Conservation (phyloP, 2,113 vertebrate species). For the Caranx melampygus region DNA sequence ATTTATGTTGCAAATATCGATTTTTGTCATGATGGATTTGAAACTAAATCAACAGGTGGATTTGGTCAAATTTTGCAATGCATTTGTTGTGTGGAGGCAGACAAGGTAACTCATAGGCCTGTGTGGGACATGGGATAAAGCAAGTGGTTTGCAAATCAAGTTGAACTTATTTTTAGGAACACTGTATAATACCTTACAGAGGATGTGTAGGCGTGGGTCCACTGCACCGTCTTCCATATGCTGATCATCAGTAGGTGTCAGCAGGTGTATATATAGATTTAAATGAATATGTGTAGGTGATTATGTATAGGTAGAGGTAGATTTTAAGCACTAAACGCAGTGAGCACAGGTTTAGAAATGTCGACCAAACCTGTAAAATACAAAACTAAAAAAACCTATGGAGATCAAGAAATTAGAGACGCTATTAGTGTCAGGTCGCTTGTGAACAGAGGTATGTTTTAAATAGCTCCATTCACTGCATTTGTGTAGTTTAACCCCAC, state of each 20-base stretch:
- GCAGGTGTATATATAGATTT: neutral
- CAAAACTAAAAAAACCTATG: neutral
- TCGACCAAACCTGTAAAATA: neutral
- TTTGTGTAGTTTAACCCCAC: neutral
- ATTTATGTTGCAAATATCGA: neutral
- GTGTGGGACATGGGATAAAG: conserved; percentile 14
- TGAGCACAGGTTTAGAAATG: neutral
- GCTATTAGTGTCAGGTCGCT: neutral
- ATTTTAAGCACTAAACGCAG: neutral
- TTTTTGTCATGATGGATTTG: neutral
- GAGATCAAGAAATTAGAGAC: neutral
- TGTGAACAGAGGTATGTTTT: neutral
- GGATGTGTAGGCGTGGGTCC: neutral
- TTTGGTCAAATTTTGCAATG: neutral
- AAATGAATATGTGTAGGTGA: neutral
- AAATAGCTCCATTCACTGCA: neutral
- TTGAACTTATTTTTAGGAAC: conserved; percentile 3
- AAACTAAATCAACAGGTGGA: neutral
- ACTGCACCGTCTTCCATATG: neutral
- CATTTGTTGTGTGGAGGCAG: neutral
- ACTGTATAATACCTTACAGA: neutral
- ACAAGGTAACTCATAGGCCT: conserved; percentile 39
- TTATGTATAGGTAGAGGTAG: neutral
- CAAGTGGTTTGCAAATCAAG: neutral
- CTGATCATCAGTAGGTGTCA: neutral